A percentile compares a stretch with the other conserved stretches of the same genome.
These are phyloP conservation scores for Drosophila multiciliata DNA, from an alignment of 2,888 invertebrate genomes.

Conservation along the genomic window DNA sequence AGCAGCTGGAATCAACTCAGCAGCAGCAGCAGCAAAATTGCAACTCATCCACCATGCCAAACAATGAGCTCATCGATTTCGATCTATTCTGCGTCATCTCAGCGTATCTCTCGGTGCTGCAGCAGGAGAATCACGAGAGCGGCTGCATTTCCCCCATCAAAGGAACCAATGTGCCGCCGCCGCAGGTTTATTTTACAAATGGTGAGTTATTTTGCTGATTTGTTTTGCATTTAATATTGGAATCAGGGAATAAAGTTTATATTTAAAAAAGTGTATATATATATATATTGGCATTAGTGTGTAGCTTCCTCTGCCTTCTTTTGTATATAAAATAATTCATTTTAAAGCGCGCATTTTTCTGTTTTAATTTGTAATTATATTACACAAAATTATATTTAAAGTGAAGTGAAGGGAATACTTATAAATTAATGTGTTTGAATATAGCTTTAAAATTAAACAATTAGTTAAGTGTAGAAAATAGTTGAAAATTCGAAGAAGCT, in stretches of 20 bases:
- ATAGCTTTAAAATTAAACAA: background rate
- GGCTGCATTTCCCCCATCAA: constrained; percentile 85
- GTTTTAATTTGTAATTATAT: background rate
- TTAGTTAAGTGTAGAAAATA: background rate
- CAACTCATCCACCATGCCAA: constrained; percentile 28
- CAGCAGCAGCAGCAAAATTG: constrained; percentile 7
- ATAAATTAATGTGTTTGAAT: background rate
- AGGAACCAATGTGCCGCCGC: constrained; percentile 85
- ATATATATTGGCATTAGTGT: background rate
- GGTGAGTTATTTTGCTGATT: constrained; percentile 71
- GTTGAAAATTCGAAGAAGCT: background rate
- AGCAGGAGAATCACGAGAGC: constrained; percentile 85
- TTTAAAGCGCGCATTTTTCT: too few relatives aligned
- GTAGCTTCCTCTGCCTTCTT: background rate
- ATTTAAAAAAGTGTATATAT: background rate
- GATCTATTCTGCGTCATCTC: constrained; percentile 85
- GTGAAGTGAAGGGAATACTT: background rate
- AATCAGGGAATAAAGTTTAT: background rate
- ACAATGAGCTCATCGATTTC: constrained; percentile 80
- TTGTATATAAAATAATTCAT: background rate
- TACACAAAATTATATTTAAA: background rate
- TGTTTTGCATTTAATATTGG: background rate
- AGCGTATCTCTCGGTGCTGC: constrained; percentile 84
- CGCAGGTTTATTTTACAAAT: constrained; percentile 85
- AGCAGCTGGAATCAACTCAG: background rate